A percentile compares a stretch with the other conserved stretches of the same genome.
Evolutionary conservation across 2,888 invertebrate genomes (phyloP).

Genomic region (Drosophila gaucha): DNA sequence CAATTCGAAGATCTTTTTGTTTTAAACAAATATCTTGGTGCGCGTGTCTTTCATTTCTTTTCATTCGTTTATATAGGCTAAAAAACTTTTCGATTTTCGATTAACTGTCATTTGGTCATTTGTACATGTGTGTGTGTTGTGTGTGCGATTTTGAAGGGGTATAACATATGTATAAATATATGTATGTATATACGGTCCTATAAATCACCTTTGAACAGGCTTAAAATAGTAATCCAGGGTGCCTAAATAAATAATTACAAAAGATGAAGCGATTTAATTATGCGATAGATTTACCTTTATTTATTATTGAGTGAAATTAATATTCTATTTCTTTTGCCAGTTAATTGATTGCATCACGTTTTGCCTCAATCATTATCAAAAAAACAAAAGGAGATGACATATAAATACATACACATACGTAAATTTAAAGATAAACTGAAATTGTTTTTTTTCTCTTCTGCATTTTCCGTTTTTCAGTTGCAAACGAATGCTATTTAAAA

Average conservation of each 20-base stretch:
- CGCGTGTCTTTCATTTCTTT: constrained; percentile 8
- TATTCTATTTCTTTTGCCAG: constrained; percentile 27
- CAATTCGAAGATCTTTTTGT: constrained; percentile 15
- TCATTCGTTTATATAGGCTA: not conserved
- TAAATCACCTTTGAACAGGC: constrained; percentile 20
- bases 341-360: constrained; percentile 15
- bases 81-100: constrained; percentile 14
- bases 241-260: constrained; percentile 57
- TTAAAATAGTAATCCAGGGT: constrained; percentile 52
- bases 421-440: constrained; percentile 30
- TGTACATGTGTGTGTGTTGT: constrained; percentile 35
- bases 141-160: constrained; percentile 16
- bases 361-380: constrained; percentile 2
- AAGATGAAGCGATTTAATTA: constrained; percentile 39
- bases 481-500: constrained; percentile 17
- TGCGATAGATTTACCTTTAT: constrained; percentile 46
- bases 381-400: constrained; percentile 8
- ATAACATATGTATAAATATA: constrained; percentile 21
- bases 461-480: too few relatives aligned
- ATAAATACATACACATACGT: constrained; percentile 30
- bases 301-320: constrained; percentile 49
- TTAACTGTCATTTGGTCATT: constrained; percentile 38
- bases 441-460: constrained; percentile 16
- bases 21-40: constrained; percentile 21
- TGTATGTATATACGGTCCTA: constrained; percentile 28